Evolutionary conservation across 1,140 invertebrate genomes (phyloP), one percentile per base, ranked within the genome.

Genomic region (Chrysopa pallens): DNA sequence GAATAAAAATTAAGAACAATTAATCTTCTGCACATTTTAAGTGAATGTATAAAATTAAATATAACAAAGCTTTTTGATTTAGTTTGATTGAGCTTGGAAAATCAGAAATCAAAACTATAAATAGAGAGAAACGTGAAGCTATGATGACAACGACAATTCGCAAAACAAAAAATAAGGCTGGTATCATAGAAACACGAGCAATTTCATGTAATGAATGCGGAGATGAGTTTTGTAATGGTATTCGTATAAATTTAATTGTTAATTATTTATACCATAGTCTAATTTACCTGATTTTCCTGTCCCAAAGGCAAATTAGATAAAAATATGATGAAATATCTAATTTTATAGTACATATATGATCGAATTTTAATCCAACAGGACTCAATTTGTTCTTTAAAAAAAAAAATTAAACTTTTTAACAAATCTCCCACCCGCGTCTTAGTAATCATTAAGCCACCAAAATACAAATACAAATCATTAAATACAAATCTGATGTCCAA

Each of bases 201-300:
- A 63, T 79, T 36, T 74, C 76, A 8, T 90, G 86, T 55, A 51
- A 61, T 1, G 81, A 88, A 54, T 91, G 86, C 50, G 76, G 78
- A 2, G 84, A 88, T 54, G 86, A 91, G 59, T 82, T 85, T 62
- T 91, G 86, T 54, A 74, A 72, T 52, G 79, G 80, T 61, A 63
- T 64, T 36, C 17, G 17, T 5, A 3, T 5, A 23, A 23, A 23
- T 3, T 23, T 23, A 23, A 23, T 3, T 23, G 2, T 23, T 23
- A 3, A 23, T 23, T 23, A 23, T 3, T 23, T 23, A 23, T 5
- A 23, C 17, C 17, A 23, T 5, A 23, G n/a, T n/a, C n/a, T n/a
- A n/a, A n/a, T n/a, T n/a, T n/a, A n/a, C n/a, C n/a, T n/a, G n/a
- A n/a, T n/a, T n/a, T n/a, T n/a, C n/a, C n/a, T n/a, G n/a, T n/a